Conservation (phyloP, 2,113 vertebrate species). For the Oryzias celebensis region DNA sequence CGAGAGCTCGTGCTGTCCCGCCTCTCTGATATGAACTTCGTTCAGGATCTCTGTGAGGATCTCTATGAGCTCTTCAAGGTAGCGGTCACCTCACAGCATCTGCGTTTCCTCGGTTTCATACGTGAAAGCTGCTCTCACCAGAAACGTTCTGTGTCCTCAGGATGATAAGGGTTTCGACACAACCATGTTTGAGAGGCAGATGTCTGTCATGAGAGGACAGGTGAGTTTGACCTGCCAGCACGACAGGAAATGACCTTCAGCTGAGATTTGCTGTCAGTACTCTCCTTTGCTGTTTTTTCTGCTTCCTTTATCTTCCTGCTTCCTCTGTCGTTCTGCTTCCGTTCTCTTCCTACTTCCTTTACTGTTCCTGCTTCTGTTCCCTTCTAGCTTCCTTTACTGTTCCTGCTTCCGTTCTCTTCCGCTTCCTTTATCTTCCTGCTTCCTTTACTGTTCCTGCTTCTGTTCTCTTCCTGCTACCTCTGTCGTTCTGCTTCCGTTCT, state of each 20-base stretch:
- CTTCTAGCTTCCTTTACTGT: too few species aligned
- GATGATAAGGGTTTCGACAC: slow-evolving; percentile 93
- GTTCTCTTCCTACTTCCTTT: too few species aligned
- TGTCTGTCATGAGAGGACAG: slow-evolving; percentile 99
- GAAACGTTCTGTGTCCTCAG: slow-evolving; percentile 62
- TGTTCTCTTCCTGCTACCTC: background rate
- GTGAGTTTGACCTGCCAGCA: slow-evolving; percentile 73
- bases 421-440: slow-evolving; percentile 8
- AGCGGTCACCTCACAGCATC: background rate
- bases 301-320: too few species aligned
- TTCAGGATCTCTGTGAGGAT: slow-evolving; percentile 98
- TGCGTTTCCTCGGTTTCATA: accelerated
- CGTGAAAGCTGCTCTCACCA: background rate
- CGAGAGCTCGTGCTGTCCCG: slow-evolving; percentile 87
- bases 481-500: too few species aligned
- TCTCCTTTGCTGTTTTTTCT: too few species aligned
- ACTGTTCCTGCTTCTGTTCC: too few species aligned
- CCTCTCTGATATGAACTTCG: slow-evolving; percentile 97
- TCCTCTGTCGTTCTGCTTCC: too few species aligned
- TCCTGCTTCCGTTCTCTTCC: background rate
- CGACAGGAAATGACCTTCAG: background rate
- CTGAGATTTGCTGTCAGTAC: too few species aligned
- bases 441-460: background rate
- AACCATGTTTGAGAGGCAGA: slow-evolving; percentile 94
- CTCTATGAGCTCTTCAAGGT: slow-evolving; percentile 97